These are phyloP conservation scores for Chymomyza fuscimana DNA, from an alignment of 2,888 invertebrate genomes.

Conservation along the genomic window DNA sequence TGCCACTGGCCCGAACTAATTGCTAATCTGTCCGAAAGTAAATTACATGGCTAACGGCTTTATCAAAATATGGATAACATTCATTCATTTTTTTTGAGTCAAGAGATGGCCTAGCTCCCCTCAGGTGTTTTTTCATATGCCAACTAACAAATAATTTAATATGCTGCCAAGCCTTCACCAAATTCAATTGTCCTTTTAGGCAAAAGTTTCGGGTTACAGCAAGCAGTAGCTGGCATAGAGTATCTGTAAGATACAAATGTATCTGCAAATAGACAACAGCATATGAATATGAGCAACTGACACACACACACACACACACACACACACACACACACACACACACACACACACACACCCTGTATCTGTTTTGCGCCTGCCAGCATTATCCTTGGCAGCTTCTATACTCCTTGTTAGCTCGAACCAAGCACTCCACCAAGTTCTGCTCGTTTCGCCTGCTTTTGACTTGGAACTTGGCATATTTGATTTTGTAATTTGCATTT, in stretches of 20 bases:
- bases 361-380: not conserved
- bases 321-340: not conserved
- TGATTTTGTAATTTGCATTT: not conserved
- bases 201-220: not conserved
- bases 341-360: not conserved
- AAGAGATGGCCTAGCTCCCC: not conserved
- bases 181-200: not conserved
- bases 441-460: not conserved
- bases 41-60: not conserved
- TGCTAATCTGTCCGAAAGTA: not conserved
- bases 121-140: constrained; percentile 7
- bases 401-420: not conserved
- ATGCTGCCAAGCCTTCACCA: not conserved
- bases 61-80: not conserved
- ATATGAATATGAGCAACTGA: not conserved
- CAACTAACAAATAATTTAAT: constrained; percentile 7
- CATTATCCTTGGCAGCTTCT: not conserved
- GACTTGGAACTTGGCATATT: not conserved
- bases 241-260: not conserved
- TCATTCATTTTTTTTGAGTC: not conserved
- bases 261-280: not conserved
- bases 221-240: not conserved
- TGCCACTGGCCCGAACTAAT: not conserved
- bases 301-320: not conserved
- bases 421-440: not conserved